Conservation (phyloP, 2,797 vertebrate species). For the Acipenser transmontanus region DNA sequence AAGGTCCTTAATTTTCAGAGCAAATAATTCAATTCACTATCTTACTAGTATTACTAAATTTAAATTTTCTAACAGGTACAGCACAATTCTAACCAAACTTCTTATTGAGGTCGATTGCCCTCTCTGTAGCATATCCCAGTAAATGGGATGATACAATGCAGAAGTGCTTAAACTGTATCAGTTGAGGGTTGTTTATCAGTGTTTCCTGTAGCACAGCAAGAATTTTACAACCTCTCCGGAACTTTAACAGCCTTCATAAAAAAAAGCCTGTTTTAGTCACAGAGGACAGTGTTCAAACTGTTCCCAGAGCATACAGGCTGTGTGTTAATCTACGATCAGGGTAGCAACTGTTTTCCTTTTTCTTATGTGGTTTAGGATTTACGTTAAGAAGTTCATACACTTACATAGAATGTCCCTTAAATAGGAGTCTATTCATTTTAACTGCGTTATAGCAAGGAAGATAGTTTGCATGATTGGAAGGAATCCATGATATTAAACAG, state of each 20-base stretch:
- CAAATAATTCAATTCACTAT: too few species aligned
- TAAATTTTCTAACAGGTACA: too few species aligned
- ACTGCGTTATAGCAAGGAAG: constrained; percentile 56
- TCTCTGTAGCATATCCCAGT: too few species aligned
- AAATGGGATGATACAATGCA: too few species aligned
- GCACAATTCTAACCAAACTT: too few species aligned
- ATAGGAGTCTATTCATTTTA: constrained; percentile 60
- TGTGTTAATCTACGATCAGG: constrained; percentile 40
- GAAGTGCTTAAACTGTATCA: not conserved
- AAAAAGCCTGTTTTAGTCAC: constrained; percentile 18
- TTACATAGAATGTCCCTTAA: constrained; percentile 45
- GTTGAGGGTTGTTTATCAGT: not conserved
- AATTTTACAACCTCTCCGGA: not conserved
- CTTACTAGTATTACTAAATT: too few species aligned
- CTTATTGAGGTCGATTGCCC: too few species aligned
- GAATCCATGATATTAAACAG: constrained; percentile 82
- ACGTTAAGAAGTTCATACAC: constrained; percentile 49
- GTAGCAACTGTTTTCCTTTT: constrained; percentile 43
- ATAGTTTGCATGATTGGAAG: constrained; percentile 69
- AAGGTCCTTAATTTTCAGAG: too few species aligned
- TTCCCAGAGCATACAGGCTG: constrained; percentile 27
- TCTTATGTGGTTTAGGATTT: constrained; percentile 62
- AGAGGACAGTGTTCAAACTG: constrained; percentile 27
- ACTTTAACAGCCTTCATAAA: constrained; percentile 5
- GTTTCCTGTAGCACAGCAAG: not conserved